Evolutionary conservation across 2,113 vertebrate genomes (phyloP).

Genomic region (Ahaetulla prasina): DNA sequence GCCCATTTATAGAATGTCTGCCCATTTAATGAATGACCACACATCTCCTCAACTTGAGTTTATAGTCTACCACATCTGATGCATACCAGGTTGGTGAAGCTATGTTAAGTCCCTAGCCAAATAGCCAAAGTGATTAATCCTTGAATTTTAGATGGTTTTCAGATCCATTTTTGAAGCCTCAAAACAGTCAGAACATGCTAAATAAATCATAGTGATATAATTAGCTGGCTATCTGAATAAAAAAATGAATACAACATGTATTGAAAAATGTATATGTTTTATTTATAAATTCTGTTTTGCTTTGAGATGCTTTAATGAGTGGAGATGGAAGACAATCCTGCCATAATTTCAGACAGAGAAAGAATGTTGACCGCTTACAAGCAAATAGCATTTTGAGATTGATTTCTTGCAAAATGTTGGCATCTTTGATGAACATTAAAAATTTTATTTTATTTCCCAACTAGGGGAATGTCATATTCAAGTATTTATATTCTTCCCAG

Average conservation of each 20-base stretch:
- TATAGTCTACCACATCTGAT: too few species aligned
- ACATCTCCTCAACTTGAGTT: too few species aligned
- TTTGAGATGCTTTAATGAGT: slow-evolving; percentile 11
- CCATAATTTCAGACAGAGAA: neutral
- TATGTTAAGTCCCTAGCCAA: too few species aligned
- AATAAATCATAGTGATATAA: neutral
- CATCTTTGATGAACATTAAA: slow-evolving; percentile 13
- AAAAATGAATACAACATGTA: slow-evolving; percentile 22
- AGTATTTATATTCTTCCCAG: slow-evolving; percentile 34
- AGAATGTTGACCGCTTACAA: slow-evolving; percentile 18
- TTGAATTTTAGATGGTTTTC: too few species aligned
- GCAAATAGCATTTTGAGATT: slow-evolving; percentile 13
- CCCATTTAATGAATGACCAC: too few species aligned
- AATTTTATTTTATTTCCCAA: slow-evolving; percentile 40
- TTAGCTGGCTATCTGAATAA: neutral
- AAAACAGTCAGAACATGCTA: too few species aligned
- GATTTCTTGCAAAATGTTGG: neutral
- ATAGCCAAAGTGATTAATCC: too few species aligned
- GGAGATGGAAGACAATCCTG: slow-evolving; percentile 21
- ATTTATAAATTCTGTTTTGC: slow-evolving; percentile 39
- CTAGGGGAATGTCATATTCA: slow-evolving; percentile 11
- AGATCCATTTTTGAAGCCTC: too few species aligned
- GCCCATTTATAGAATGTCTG: too few species aligned
- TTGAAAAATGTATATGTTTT: slow-evolving; percentile 17
- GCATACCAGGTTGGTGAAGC: too few species aligned